Conservation (phyloP, 2,113 vertebrate genomes). For the Oreochromis niloticus region DNA sequence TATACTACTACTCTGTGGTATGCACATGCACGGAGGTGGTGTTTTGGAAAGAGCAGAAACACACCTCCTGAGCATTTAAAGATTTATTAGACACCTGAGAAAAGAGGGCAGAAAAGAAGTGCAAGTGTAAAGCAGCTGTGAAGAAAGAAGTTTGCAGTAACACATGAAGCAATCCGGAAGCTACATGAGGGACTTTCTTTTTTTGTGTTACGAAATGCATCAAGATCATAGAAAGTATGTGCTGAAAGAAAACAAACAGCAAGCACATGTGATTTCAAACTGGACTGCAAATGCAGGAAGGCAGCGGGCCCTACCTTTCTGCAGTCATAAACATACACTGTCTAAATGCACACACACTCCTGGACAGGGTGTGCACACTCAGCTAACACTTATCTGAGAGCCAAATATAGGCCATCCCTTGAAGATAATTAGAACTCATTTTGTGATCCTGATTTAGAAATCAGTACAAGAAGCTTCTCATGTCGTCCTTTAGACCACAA, state of each 20-base stretch:
- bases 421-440: slow-evolving; percentile 32
- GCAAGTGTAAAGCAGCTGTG: background rate
- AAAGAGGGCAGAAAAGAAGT: background rate
- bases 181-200: background rate
- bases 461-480: background rate
- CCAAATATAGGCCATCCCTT: slow-evolving; percentile 36
- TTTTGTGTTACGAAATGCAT: background rate
- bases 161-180: background rate
- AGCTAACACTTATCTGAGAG: background rate
- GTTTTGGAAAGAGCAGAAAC: background rate
- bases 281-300: background rate
- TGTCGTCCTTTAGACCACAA: background rate
- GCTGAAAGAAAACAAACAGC: background rate
- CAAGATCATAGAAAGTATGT: background rate
- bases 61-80: background rate
- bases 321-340: background rate
- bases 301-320: background rate
- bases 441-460: slow-evolving; percentile 17
- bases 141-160: background rate
- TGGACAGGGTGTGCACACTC: background rate
- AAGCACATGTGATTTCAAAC: background rate
- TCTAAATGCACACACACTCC: background rate
- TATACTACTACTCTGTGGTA: background rate
- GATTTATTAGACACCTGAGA: slow-evolving; percentile 3
- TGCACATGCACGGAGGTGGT: background rate